Percentiles rank a stretch among this genome's conserved stretches.
Conservation (phyloP, 2,888 invertebrate genomes). For the Blera fallax region DNA sequence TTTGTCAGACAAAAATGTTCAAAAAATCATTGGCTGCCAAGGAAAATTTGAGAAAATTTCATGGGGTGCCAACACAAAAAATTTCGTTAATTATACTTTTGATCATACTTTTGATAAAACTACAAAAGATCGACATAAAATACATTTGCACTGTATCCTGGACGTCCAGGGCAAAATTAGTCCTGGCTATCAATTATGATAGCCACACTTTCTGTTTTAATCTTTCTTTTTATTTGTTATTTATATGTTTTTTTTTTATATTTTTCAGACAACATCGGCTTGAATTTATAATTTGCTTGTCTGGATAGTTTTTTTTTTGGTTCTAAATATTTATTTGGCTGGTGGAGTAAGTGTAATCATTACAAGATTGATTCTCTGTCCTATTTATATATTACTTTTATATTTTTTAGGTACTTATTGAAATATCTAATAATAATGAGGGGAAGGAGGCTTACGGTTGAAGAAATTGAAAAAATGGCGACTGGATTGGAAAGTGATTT, state of each 20-base stretch:
- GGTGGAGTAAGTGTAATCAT: too few relatives aligned
- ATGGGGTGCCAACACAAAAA: background rate
- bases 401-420: background rate
- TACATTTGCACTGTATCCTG: background rate
- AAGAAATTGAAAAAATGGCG: slow-evolving; percentile 1
- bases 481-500: background rate
- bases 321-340: too few relatives aligned
- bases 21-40: background rate
- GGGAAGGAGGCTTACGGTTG: slow-evolving; percentile 1
- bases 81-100: too few relatives aligned
- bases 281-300: too few relatives aligned
- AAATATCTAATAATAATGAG: background rate
- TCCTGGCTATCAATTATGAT: background rate
- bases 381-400: background rate
- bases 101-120: too few relatives aligned
- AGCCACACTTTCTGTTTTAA: too few relatives aligned
- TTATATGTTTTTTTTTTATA: too few relatives aligned
- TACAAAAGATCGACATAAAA: too few relatives aligned
- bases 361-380: background rate
- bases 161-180: background rate
- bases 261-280: too few relatives aligned
- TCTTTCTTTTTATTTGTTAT: too few relatives aligned
- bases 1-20: too few relatives aligned
- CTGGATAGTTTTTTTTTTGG: too few relatives aligned
- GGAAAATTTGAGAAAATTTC: background rate